phyloP scores from a whole-genome alignment of 2,797 vertebrate genomes.

The Takifugu rubripes region DNA sequence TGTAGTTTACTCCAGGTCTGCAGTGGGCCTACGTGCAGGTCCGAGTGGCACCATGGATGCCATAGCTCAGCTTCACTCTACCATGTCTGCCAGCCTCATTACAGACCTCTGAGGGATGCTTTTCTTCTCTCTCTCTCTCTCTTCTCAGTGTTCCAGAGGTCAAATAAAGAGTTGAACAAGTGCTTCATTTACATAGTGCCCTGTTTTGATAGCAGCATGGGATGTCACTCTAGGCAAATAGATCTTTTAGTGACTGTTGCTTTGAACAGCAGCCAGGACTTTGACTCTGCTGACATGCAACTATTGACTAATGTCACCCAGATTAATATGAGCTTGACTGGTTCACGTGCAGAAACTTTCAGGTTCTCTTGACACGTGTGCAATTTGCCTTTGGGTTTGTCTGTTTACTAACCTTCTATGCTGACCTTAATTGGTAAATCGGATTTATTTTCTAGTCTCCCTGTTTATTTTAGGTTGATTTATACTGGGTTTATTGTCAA shows the following conservation, averaged over 20 bases:
- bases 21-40: conserved; percentile 53
- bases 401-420: too few relatives aligned
- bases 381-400: too few relatives aligned
- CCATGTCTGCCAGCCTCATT: conserved; percentile 39
- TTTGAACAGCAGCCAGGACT: conserved; percentile 1
- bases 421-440: too few relatives aligned
- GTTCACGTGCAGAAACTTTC: too few relatives aligned
- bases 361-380: too few relatives aligned
- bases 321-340: neutral
- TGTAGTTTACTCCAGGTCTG: conserved; percentile 3
- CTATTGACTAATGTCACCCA: conserved; percentile 7
- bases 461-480: too few relatives aligned
- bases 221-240: conserved; percentile 24
- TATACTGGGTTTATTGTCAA: too few relatives aligned
- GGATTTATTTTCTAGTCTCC: too few relatives aligned
- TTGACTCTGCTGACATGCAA: conserved; percentile 18
- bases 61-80: conserved; percentile 43
- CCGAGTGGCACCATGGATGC: conserved; percentile 40
- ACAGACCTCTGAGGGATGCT: neutral
- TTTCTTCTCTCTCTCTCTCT: conserved; percentile 1
- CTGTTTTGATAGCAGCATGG: conserved; percentile 4
- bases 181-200: conserved; percentile 18
- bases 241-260: conserved; percentile 40
- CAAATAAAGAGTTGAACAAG: conserved; percentile 9
- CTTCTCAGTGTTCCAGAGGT: neutral